Conservation (phyloP, 2,113 vertebrate genomes). For the Rallus limicola region DNA sequence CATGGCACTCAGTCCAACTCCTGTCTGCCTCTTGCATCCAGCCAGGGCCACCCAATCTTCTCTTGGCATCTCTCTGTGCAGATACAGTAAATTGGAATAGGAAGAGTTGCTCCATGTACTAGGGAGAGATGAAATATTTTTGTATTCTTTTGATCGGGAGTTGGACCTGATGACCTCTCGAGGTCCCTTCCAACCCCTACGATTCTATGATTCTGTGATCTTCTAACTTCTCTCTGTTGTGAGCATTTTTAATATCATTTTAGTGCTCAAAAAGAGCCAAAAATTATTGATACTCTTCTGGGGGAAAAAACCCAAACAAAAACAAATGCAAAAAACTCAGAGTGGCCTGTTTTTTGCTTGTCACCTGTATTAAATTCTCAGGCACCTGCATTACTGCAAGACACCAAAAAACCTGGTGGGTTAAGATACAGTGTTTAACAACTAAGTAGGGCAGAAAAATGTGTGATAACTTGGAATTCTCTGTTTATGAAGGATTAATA, state of each 20-base stretch:
- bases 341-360: background rate
- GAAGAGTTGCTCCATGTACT: background rate
- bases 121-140: background rate
- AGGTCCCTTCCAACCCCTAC: too few relatives aligned
- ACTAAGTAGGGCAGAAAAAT: background rate
- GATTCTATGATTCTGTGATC: background rate
- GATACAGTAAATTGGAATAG: background rate
- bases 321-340: too few relatives aligned
- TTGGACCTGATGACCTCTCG: too few relatives aligned
- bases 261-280: background rate
- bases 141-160: background rate
- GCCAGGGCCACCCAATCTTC: background rate
- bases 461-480: background rate
- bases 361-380: background rate
- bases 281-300: background rate
- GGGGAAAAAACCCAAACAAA: too few relatives aligned
- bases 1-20: background rate
- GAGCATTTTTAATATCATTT: background rate
- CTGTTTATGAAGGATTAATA: background rate
- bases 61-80: background rate
- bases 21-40: background rate
- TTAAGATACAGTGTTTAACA: background rate
- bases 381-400: background rate
- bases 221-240: background rate
- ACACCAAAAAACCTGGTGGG: background rate